Evolutionary conservation across 2,113 vertebrate species (phyloP), one percentile per base, ranked within the genome.

Genomic region (Pterocles orientalis): DNA sequence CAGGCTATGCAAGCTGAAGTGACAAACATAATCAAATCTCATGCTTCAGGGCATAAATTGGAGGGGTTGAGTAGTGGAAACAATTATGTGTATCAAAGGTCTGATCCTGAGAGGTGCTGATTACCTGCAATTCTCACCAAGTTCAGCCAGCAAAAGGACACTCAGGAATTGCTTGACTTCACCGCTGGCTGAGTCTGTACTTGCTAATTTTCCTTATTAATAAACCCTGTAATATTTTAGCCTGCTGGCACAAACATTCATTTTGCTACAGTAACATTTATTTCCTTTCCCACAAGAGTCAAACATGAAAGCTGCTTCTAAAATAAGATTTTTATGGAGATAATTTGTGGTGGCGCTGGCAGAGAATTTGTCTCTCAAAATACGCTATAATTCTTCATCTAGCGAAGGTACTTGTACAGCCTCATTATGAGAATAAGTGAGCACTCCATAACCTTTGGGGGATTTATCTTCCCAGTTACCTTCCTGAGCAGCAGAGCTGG

Each of bases 1-100:
- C 81, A 72, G 51, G 62, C 90, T 86, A 34, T 1, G 53, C 79
- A 86, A 93, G 60, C 79, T 78, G 76, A 84, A 90, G 85, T 62
- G 93, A 94, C 93, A 96, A 96, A 94, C 88, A 78, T 92, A 95
- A 96, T 96, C 94, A 95, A 97, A 96, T 96, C 90, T 93, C 76
- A 86, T 86, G 85, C 95, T 96, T 95, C 93, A 84, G 85, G 92
- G 94, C 85, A 95, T 92, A 94, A 96, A 95, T 78, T 90, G 85
- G 90, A 96, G 88, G 82, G 88, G 64, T 48, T 94, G 90, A 83
- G 43, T 39, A 71, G 82, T 43, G 39, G 88, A 83, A 94, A 72
- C 56, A 77, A 54, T 88, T 92, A 73, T 41, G 36, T 90, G 75
- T 76, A 43, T 77, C 76, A 82, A 88, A 86, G 79, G 68, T 66